phyloP scores from a whole-genome alignment of 1,140 invertebrate species.

The Vanessa atalanta region DNA sequence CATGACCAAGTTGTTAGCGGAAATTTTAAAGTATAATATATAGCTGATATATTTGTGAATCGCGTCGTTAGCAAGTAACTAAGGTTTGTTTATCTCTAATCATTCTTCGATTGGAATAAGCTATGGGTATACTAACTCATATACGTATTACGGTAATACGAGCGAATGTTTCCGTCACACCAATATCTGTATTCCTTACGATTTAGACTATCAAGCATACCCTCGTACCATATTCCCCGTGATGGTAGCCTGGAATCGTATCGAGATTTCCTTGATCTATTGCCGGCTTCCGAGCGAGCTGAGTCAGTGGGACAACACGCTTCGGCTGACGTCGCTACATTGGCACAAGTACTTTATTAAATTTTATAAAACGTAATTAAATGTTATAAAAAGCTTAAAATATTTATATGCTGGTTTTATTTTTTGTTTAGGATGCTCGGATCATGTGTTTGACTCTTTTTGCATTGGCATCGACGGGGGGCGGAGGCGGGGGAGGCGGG shows the following conservation, averaged over 20 bases:
- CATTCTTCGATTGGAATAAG: too few relatives aligned
- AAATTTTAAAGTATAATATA: too few relatives aligned
- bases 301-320: constrained; percentile 94
- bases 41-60: too few relatives aligned
- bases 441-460: constrained; percentile 91
- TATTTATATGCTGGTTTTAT: neutral
- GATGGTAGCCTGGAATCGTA: constrained; percentile 91
- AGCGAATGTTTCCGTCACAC: too few relatives aligned
- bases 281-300: constrained; percentile 89
- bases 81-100: too few relatives aligned
- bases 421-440: constrained; percentile 82
- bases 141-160: too few relatives aligned
- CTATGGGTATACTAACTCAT: too few relatives aligned
- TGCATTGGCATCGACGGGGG: constrained; percentile 87
- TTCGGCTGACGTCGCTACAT: constrained; percentile 94
- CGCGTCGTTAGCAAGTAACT: too few relatives aligned
- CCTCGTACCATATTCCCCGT: constrained; percentile 89
- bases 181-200: too few relatives aligned
- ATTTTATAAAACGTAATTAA: neutral
- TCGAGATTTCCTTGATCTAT: constrained; percentile 87
- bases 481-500: constrained; percentile 75
- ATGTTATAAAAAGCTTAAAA: neutral
- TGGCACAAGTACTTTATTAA: constrained; percentile 59
- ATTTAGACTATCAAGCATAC: constrained; percentile 83
- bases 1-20: too few relatives aligned